Conservation (phyloP, 92 coral and sea anemone species). For the Muricea muricata region DNA sequence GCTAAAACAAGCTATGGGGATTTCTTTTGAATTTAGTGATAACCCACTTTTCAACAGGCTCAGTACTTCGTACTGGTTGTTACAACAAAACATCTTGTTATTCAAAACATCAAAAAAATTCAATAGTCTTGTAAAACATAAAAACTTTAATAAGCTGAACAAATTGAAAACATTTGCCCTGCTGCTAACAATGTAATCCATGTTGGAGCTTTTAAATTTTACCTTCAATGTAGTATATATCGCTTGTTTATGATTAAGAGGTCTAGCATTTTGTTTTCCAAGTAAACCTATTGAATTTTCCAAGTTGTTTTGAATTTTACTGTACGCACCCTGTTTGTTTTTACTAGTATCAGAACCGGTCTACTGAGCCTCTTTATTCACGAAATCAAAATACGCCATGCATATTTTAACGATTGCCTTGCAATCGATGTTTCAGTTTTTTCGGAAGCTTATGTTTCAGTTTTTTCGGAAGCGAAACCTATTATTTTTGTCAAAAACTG, state of each 20-base stretch:
- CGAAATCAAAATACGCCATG: conserved; percentile 24
- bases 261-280: not conserved
- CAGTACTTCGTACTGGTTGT: no score
- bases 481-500: not conserved
- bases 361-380: conserved; percentile 20
- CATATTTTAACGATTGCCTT: conserved; percentile 32
- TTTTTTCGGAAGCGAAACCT: not conserved
- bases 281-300: not conserved
- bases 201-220: no score
- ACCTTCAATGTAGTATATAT: not conserved
- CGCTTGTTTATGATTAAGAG: not conserved
- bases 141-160: no score
- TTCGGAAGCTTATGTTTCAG: not conserved
- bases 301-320: conserved; percentile 1
- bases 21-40: no score
- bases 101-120: no score
- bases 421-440: not conserved
- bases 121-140: no score
- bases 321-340: conserved; percentile 19
- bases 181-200: no score
- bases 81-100: no score
- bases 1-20: no score
- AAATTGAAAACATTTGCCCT: no score
- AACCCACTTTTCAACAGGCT: no score
- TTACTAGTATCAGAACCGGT: conserved; percentile 28